Conservation (phyloP, 2,113 vertebrate genomes). For the Nyctibius bracteatus region DNA sequence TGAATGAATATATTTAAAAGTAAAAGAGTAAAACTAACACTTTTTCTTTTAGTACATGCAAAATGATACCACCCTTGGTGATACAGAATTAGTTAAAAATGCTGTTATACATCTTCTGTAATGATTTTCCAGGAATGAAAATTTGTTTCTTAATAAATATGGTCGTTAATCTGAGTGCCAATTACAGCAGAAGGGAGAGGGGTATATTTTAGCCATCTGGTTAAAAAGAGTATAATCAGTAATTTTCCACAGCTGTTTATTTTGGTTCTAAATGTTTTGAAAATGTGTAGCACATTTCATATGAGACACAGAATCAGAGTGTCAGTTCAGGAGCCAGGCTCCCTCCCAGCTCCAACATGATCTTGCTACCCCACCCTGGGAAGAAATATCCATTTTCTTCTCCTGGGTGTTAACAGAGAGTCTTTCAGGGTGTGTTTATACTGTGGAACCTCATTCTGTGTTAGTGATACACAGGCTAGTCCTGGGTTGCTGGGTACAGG, state of each 20-base stretch:
- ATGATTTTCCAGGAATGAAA: neutral
- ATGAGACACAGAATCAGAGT: neutral
- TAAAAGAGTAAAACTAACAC: neutral
- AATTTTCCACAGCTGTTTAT: constrained; percentile 7
- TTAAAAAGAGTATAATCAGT: neutral
- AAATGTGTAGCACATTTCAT: neutral
- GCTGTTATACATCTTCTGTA: neutral
- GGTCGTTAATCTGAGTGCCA: neutral
- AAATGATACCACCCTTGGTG: neutral
- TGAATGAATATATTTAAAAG: neutral
- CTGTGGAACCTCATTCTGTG: neutral
- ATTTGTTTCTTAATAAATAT: constrained; percentile 27
- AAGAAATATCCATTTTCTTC: neutral
- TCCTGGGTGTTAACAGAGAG: neutral
- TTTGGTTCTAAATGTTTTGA: neutral
- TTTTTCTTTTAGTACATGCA: neutral
- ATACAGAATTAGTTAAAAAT: neutral
- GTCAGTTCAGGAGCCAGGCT: neutral
- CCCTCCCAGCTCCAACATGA: neutral
- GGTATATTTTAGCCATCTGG: neutral
- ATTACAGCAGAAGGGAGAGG: neutral
- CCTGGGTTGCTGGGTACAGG: neutral
- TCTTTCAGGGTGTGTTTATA: neutral
- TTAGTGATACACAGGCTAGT: neutral
- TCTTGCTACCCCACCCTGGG: neutral